These are phyloP conservation scores for Gallinago paraguaiae DNA, from an alignment of 2,113 vertebrate genomes.

Conservation along the genomic window DNA sequence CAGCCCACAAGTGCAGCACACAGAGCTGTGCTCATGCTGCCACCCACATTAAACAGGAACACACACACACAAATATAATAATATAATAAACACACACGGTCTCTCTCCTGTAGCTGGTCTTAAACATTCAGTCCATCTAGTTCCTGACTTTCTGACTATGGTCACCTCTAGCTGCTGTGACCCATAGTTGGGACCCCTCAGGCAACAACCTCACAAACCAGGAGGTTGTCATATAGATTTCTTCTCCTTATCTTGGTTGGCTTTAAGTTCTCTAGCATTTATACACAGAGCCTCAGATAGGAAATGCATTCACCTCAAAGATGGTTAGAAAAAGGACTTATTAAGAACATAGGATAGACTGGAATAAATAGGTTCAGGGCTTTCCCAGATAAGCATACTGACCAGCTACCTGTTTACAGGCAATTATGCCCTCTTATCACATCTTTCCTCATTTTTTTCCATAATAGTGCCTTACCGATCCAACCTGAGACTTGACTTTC, in stretches of 20 bases:
- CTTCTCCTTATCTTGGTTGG: background rate
- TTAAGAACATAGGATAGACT: background rate
- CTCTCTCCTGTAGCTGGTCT: background rate
- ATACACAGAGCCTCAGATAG: background rate
- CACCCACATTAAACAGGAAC: rapidly evolving
- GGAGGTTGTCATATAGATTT: background rate
- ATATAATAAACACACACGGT: background rate
- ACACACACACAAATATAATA: no score
- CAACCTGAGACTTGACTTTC: background rate
- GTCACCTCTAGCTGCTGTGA: background rate
- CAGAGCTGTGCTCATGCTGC: background rate
- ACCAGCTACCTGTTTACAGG: background rate
- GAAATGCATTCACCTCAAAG: background rate
- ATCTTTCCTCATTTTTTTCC: background rate
- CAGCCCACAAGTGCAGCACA: background rate
- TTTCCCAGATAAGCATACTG: background rate
- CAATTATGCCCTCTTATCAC: background rate
- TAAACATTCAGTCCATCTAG: background rate
- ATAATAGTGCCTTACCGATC: background rate
- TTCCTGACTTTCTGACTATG: background rate
- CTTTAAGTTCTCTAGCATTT: background rate
- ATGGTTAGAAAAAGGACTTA: background rate
- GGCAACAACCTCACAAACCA: background rate
- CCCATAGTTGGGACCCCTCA: background rate
- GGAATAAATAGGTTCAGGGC: background rate